phyloP scores from a whole-genome alignment of 2,113 vertebrate genomes.

The Oceanodroma tethys region DNA sequence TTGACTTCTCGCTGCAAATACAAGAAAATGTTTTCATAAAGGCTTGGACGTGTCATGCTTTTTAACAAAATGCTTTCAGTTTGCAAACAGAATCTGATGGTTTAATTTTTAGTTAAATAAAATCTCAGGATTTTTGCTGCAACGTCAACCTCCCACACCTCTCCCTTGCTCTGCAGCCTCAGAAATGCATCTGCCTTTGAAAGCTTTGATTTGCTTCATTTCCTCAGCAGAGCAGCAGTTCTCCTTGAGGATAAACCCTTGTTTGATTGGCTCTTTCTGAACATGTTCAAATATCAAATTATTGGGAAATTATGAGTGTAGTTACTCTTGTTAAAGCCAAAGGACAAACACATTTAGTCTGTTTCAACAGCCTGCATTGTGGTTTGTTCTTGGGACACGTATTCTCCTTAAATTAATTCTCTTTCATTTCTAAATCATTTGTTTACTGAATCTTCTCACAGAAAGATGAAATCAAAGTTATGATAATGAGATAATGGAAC shows the following conservation, averaged over 20 bases:
- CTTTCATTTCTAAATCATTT: neutral
- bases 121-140: neutral
- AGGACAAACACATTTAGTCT: neutral
- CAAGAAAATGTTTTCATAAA: conserved; percentile 76
- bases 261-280: neutral
- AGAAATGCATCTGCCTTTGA: neutral
- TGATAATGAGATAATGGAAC: neutral
- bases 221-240: neutral
- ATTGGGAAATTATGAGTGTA: neutral
- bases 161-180: neutral
- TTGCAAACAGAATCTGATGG: conserved; percentile 25
- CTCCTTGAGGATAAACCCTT: neutral
- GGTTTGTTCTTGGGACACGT: neutral
- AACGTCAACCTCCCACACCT: neutral
- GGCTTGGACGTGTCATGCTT: conserved; percentile 66
- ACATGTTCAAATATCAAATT: conserved; percentile 19
- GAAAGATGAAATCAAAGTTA: neutral
- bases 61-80: conserved; percentile 59
- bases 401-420: neutral
- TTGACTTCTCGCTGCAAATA: conserved; percentile 68
- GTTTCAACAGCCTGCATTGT: neutral
- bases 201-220: neutral
- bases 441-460: neutral
- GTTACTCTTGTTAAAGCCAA: neutral
- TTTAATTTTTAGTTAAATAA: neutral